Percentiles rank a stretch among this genome's conserved stretches.
Conservation (phyloP, 2,888 invertebrate genomes). For the Therioaphis trifolii region DNA sequence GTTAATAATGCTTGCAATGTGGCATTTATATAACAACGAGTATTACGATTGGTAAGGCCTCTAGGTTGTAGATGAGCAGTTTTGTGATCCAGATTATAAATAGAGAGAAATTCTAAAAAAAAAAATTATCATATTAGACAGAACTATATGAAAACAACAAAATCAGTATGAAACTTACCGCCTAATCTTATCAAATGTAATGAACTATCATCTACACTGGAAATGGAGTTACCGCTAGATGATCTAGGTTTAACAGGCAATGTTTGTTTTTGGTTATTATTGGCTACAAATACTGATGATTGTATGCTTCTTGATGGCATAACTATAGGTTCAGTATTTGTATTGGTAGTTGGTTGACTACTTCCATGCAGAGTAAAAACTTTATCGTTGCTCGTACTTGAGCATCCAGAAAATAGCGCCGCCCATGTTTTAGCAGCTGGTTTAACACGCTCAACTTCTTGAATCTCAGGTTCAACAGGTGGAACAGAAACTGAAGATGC, state of each 20-base stretch:
- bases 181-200: slow-evolving; percentile 46
- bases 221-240: slow-evolving; percentile 8
- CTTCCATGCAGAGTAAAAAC: slow-evolving; percentile 59
- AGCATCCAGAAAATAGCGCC: slow-evolving; percentile 52
- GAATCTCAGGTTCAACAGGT: slow-evolving; percentile 39
- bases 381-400: slow-evolving; percentile 47
- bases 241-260: slow-evolving; percentile 40
- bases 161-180: slow-evolving; percentile 35
- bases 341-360: slow-evolving; percentile 39
- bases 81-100: slow-evolving; percentile 82
- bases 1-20: slow-evolving; percentile 93
- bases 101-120: slow-evolving; percentile 77
- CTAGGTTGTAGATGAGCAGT: slow-evolving; percentile 86
- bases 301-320: slow-evolving; percentile 55
- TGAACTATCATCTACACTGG: slow-evolving; percentile 41
- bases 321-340: slow-evolving; percentile 26
- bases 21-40: slow-evolving; percentile 97
- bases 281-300: slow-evolving; percentile 33
- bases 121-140: not conserved
- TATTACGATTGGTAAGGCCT: slow-evolving; percentile 91
- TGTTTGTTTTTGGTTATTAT: slow-evolving; percentile 48
- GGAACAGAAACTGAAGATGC: not conserved
- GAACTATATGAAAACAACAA: not conserved
- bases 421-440: slow-evolving; percentile 59
- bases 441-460: slow-evolving; percentile 36